A percentile compares a stretch with the other conserved stretches of the same genome.
Conservation (phyloP, 2,113 vertebrate species). For the Gambusia holbrooki region DNA sequence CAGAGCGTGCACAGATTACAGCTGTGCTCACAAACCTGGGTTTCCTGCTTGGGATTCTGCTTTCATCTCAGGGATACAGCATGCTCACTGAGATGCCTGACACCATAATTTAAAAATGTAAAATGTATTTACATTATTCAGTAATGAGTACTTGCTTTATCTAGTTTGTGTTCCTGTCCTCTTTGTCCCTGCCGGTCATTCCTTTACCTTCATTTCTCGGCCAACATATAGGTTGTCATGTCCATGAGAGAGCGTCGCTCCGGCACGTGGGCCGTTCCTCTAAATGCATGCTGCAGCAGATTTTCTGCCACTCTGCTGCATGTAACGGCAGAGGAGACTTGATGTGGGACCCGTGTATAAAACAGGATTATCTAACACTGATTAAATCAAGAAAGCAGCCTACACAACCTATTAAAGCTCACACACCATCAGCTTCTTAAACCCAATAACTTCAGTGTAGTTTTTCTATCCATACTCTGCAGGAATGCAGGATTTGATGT, state of each 20-base stretch:
- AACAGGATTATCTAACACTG: conserved; percentile 72
- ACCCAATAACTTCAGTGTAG: conserved; percentile 24
- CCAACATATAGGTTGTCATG: conserved; percentile 16
- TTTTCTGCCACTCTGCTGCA: conserved; percentile 49
- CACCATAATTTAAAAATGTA: background rate
- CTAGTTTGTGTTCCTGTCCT: background rate
- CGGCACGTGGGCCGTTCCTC: conserved; percentile 46
- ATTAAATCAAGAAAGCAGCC: conserved; percentile 70
- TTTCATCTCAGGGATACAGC: background rate
- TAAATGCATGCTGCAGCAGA: conserved; percentile 41
- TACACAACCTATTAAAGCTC: conserved; percentile 60
- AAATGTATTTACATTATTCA: background rate
- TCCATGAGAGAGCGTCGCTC: conserved; percentile 38
- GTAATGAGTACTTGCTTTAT: background rate
- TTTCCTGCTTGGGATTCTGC: background rate
- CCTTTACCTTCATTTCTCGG: conserved; percentile 11
- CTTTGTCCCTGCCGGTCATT: conserved; percentile 10
- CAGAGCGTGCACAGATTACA: conserved; percentile 1
- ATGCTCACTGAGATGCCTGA: background rate
- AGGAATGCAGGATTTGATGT: conserved; percentile 5
- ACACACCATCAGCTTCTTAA: conserved; percentile 49
- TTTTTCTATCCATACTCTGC: conserved; percentile 13
- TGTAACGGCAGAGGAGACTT: conserved; percentile 48
- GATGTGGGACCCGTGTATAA: conserved; percentile 56
- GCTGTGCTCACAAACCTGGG: conserved; percentile 12